Conservation (phyloP, 2,113 vertebrate genomes). For the Rhizomys pruinosus region DNA sequence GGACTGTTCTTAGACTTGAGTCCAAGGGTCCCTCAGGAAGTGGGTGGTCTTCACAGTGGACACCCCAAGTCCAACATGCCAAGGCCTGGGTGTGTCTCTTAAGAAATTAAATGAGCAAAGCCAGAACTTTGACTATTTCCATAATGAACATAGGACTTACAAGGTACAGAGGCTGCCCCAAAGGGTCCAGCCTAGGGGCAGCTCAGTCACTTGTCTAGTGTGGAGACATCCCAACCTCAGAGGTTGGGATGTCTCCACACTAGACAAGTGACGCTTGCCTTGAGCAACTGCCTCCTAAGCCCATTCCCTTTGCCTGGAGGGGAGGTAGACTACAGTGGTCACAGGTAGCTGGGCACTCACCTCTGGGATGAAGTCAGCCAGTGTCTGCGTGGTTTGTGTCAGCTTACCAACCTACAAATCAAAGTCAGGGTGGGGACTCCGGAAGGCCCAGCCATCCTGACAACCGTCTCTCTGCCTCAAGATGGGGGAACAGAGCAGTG, state of each 20-base stretch:
- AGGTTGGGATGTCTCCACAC: neutral
- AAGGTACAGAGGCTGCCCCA: neutral
- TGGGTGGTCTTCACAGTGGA: neutral
- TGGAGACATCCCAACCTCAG: too few relatives aligned
- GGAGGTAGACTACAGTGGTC: neutral
- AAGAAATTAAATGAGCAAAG: neutral
- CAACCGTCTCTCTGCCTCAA: neutral
- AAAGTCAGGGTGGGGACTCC: neutral
- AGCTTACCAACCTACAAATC: constrained; percentile 68
- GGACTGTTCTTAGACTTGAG: neutral
- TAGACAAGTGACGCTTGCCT: neutral
- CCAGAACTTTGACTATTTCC: neutral
- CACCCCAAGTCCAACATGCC: neutral
- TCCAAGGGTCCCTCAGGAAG: neutral
- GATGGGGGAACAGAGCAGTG: neutral
- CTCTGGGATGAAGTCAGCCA: constrained; percentile 70
- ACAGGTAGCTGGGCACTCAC: constrained; percentile 53
- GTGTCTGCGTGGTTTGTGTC: constrained; percentile 4
- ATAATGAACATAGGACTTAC: neutral
- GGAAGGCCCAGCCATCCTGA: neutral
- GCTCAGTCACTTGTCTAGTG: too few relatives aligned
- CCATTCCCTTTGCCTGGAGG: neutral
- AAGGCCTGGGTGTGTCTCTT: neutral
- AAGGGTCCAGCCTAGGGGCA: too few relatives aligned
- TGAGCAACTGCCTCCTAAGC: neutral